Evolutionary conservation across 1,140 invertebrate genomes (phyloP), one percentile per base, ranked within the genome.

Genomic region (Schlechtendalia chinensis): DNA sequence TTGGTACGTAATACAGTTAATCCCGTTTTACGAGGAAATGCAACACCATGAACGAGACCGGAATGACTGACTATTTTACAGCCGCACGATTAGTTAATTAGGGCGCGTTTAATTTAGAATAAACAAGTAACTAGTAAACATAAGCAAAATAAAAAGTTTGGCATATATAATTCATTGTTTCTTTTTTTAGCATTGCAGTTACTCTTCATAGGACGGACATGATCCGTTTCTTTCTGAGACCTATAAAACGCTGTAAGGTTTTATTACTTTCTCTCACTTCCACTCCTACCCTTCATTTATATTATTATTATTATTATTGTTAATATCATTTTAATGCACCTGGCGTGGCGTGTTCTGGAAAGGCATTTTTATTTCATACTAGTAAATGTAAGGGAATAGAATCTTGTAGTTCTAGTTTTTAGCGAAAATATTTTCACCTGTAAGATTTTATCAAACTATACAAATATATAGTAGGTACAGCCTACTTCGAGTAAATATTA

Each of bases 301-400:
- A 24, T 54, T n/a, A n/a, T 53, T 72, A 29, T 69, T 69, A 69
- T 45, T 77, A 59, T 77, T 61, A 77, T 77, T 77, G 59, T 59
- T 59, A 32, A 59, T 32, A 77, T 77, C 59, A 77, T 77, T 77
- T 59, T 59, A 77, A 77, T 59, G 56, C n/a, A 45, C 56, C 32
- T 14, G 74, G 74, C 74, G 74, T 77, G 74, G 74, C 74, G 74
- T 77, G 56, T 77, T 45, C 29, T 77, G 24, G 5, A 77, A 59
- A 77, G 56, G 32, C 32, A 77, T 45, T 77, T 59, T 77, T 77
- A 77, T 77, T 77, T 77, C 74, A 22, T 56, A 4, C 1, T 10
- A 50, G 56, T 24, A 32, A 75, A 59, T 29, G 74, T 45, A 59
- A 61, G n/a, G 56, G 56, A 77, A 59, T 77, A 77, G 10, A 24